A percentile compares a stretch with the other conserved stretches of the same genome.
phyloP scores from a whole-genome alignment of 2,888 invertebrate genomes.

The Chalcosyrphus nemorum region DNA sequence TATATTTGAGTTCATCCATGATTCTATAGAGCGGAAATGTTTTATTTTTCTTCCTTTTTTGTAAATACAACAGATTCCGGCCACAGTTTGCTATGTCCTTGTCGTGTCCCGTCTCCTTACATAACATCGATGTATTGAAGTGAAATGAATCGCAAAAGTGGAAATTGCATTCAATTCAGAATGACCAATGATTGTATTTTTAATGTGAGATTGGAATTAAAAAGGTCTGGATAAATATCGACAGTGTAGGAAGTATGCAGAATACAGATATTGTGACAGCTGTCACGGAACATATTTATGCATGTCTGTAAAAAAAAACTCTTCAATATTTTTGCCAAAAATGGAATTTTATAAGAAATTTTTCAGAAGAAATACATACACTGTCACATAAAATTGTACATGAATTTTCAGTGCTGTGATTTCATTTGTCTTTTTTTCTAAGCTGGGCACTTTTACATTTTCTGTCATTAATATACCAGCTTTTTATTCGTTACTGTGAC shows the following conservation, averaged over 20 bases:
- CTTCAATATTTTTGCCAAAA: not conserved
- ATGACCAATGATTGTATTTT: conserved; percentile 32
- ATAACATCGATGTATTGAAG: conserved; percentile 6
- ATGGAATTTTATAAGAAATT: not conserved
- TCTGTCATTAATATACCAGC: not conserved
- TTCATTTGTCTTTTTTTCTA: not conserved
- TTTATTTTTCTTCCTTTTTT: conserved; percentile 6
- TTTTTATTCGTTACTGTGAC: not conserved
- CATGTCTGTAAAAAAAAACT: not conserved
- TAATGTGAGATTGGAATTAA: conserved; percentile 17
- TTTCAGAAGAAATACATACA: not conserved
- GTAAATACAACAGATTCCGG: conserved; percentile 6
- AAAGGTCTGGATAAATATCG: not conserved
- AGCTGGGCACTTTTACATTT: not conserved
- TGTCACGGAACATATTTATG: not conserved
- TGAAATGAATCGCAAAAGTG: conserved; percentile 40
- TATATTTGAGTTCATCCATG: not conserved
- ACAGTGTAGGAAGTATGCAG: not conserved
- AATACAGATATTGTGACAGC: not conserved
- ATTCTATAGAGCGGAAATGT: not conserved
- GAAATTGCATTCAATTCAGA: conserved; percentile 32
- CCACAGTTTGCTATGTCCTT: conserved; percentile 18
- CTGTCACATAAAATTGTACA: not conserved
- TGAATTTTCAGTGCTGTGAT: not conserved
- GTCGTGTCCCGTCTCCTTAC: not conserved